phyloP scores from a whole-genome alignment of 2,888 invertebrate species.

The Platypus cylindrus region DNA sequence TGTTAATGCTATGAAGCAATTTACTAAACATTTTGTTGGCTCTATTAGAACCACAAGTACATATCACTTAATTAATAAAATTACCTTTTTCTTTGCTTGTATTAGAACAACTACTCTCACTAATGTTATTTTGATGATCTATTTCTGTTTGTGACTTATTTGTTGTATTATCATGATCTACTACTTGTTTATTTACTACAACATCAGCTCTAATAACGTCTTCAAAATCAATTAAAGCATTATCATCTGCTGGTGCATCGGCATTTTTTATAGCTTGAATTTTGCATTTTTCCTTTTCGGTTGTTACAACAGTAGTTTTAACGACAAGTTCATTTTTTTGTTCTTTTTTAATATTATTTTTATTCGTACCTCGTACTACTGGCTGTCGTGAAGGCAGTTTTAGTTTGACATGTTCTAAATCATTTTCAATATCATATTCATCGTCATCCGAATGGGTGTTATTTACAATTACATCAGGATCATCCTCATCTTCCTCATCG shows the following conservation, averaged over 20 bases:
- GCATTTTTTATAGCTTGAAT: too few species aligned
- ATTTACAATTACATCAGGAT: constrained; percentile 7
- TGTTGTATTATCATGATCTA: constrained; percentile 27
- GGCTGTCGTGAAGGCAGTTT: not conserved
- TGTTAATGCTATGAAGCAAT: too few species aligned
- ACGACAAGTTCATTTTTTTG: constrained; percentile 8
- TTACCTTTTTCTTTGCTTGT: constrained; percentile 12
- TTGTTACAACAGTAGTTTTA: too few species aligned
- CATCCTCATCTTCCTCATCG: constrained; percentile 34
- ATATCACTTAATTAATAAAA: too few species aligned
- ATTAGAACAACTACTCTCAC: not conserved
- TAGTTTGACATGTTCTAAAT: constrained; percentile 9
- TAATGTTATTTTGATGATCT: constrained; percentile 9
- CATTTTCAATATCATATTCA: constrained; percentile 22
- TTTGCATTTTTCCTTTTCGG: too few species aligned
- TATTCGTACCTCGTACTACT: too few species aligned
- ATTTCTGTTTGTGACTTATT: constrained; percentile 24
- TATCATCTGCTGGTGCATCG: constrained; percentile 14
- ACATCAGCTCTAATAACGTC: constrained; percentile 29
- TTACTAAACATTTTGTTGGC: too few species aligned
- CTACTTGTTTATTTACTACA: constrained; percentile 25
- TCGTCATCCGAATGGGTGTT: constrained; percentile 20
- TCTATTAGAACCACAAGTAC: too few species aligned
- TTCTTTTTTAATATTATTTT: constrained; percentile 7
- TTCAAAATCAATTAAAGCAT: constrained; percentile 27